These are phyloP conservation scores for Tyria jacobaeae DNA, from an alignment of 2,888 invertebrate genomes.

Conservation along the genomic window DNA sequence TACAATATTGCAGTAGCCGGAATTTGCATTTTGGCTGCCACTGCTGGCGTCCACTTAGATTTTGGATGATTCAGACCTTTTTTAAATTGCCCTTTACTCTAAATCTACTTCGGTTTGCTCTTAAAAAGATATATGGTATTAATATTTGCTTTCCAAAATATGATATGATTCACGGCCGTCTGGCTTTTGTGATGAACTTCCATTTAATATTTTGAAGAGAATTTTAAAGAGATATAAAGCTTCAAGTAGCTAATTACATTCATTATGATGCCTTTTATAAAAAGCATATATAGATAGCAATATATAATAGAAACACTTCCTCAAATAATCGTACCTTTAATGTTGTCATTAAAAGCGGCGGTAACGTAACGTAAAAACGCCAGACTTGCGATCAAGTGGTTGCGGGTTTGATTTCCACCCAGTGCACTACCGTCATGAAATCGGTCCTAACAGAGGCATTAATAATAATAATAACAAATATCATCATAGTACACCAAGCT, in stretches of 20 bases:
- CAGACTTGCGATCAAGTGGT: too few species aligned
- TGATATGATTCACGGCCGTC: constrained; percentile 15
- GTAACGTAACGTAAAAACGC: too few species aligned
- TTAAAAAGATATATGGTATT: constrained; percentile 39
- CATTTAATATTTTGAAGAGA: not conserved
- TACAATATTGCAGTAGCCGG: constrained; percentile 54
- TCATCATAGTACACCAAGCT: too few species aligned
- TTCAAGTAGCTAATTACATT: not conserved
- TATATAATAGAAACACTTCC: too few species aligned
- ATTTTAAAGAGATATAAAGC: not conserved
- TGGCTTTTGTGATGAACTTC: constrained; percentile 13
- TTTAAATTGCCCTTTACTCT: constrained; percentile 45
- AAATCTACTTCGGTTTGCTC: constrained; percentile 42
- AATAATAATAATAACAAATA: too few species aligned
- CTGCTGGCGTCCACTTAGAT: constrained; percentile 61
- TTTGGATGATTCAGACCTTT: constrained; percentile 53
- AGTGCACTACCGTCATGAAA: too few species aligned
- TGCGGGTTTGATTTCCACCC: too few species aligned
- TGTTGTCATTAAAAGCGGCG: too few species aligned
- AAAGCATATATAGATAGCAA: too few species aligned
- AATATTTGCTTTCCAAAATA: constrained; percentile 22
- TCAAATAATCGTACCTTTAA: too few species aligned
- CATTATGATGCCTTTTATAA: not conserved
- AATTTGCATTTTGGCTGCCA: constrained; percentile 79
- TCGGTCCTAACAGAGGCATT: too few species aligned